These are phyloP conservation scores for Apocrypta bakeri DNA, from an alignment of 1,140 invertebrate species.

Conservation along the genomic window DNA sequence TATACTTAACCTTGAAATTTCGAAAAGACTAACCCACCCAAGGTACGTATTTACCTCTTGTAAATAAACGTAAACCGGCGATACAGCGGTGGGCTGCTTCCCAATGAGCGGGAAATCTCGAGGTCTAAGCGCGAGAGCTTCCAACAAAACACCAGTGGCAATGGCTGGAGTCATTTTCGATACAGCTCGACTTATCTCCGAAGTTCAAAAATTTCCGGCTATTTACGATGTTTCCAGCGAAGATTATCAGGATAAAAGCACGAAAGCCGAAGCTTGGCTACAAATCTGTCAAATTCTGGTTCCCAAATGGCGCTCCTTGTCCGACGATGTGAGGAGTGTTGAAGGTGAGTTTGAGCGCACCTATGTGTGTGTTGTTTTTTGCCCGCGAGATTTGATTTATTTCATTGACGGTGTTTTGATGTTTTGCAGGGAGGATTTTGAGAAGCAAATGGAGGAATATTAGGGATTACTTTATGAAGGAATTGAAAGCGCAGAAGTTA, in stretches of 20 bases:
- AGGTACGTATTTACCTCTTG: too few relatives aligned
- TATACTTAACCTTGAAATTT: too few relatives aligned
- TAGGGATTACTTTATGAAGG: slow-evolving; percentile 70
- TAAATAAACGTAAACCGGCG: background rate
- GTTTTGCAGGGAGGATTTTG: slow-evolving; percentile 66
- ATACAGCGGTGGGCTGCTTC: background rate
- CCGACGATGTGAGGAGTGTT: slow-evolving; percentile 63
- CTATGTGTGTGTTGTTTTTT: background rate
- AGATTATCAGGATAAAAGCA: slow-evolving; percentile 67
- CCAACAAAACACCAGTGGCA: background rate
- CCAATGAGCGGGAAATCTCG: background rate
- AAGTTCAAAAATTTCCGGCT: slow-evolving; percentile 67
- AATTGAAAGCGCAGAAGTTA: slow-evolving; percentile 63
- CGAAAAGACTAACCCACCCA: too few relatives aligned
- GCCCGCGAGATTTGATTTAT: background rate
- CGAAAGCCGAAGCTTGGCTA: slow-evolving; percentile 68
- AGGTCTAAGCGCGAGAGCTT: background rate
- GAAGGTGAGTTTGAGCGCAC: slow-evolving; percentile 62
- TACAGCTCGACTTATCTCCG: slow-evolving; percentile 67
- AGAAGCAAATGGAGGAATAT: slow-evolving; percentile 70
- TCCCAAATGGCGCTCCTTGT: slow-evolving; percentile 65
- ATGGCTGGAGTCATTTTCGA: slow-evolving; percentile 64
- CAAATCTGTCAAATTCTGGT: slow-evolving; percentile 68
- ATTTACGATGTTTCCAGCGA: slow-evolving; percentile 68
- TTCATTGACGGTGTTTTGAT: background rate